Percentiles rank a stretch among this genome's conserved stretches.
Evolutionary conservation across 2,888 invertebrate genomes (phyloP).

Genomic region (Xylota segnis): DNA sequence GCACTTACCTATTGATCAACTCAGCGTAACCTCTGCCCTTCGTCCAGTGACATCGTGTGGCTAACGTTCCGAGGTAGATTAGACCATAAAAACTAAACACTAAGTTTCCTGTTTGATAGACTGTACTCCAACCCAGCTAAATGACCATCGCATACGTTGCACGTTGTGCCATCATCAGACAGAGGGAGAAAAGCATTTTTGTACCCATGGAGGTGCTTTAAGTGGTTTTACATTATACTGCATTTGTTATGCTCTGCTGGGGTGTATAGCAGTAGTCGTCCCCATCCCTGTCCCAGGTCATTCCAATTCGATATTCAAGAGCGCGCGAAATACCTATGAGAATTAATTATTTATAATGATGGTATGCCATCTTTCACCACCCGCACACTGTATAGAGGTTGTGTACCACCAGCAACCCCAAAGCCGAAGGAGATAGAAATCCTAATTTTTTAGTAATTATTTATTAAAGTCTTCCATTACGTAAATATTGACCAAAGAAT

Average conservation of each 20-base stretch:
- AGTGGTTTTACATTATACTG: slow-evolving; percentile 70
- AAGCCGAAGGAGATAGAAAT: slow-evolving; percentile 25
- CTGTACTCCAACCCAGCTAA: slow-evolving; percentile 14
- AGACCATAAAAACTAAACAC: slow-evolving; percentile 33
- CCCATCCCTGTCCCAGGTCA: slow-evolving; percentile 28
- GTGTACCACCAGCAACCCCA: too few species aligned
- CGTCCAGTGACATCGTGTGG: slow-evolving; percentile 1
- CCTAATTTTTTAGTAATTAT: slow-evolving; percentile 73
- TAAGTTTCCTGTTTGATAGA: slow-evolving; percentile 38
- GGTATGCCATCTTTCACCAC: slow-evolving; percentile 63
- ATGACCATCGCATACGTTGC: slow-evolving; percentile 40
- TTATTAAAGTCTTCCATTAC: slow-evolving; percentile 75
- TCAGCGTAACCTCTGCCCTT: slow-evolving; percentile 28
- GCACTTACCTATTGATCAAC: neutral
- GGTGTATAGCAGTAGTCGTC: neutral
- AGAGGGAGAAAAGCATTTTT: slow-evolving; percentile 26
- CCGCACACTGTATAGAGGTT: slow-evolving; percentile 15
- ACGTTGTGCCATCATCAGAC: slow-evolving; percentile 26
- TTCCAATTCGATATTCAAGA: slow-evolving; percentile 64
- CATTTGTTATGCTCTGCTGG: slow-evolving; percentile 46
- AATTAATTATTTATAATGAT: slow-evolving; percentile 68
- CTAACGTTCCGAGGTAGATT: slow-evolving; percentile 34
- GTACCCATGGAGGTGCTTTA: slow-evolving; percentile 44
- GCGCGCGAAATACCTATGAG: slow-evolving; percentile 54
- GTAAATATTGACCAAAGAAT: slow-evolving; percentile 69